These are phyloP conservation scores for Neostethus bicornis DNA, from an alignment of 2,797 vertebrate species.

Conservation along the genomic window DNA sequence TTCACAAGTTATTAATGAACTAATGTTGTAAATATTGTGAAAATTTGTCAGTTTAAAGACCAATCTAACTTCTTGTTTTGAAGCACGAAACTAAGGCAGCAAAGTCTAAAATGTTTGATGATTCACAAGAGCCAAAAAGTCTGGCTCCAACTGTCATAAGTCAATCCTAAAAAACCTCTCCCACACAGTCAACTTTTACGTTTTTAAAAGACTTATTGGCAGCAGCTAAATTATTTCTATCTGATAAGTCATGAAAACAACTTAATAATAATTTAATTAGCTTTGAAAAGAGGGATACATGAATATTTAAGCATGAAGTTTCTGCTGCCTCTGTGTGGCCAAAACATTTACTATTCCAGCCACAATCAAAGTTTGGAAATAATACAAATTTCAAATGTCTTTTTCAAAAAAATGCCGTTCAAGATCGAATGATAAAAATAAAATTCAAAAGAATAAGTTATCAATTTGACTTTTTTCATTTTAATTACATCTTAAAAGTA, in stretches of 20 bases:
- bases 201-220: not conserved
- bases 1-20: not conserved
- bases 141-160: not conserved
- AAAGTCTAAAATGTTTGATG: not conserved
- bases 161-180: not conserved
- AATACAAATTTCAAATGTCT: not conserved
- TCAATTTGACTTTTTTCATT: not conserved
- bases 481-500: not conserved
- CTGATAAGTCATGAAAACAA: not conserved
- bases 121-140: not conserved
- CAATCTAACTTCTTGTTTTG: not conserved
- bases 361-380: not conserved
- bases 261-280: not conserved
- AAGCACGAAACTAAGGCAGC: not conserved
- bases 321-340: conserved; percentile 13
- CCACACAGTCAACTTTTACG: not conserved
- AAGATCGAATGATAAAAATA: not conserved
- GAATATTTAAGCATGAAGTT: not conserved
- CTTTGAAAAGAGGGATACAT: not conserved
- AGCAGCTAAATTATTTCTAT: not conserved
- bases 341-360: not conserved
- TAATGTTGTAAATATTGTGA: not conserved
- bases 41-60: not conserved
- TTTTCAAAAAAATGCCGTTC: not conserved
- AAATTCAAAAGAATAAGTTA: not conserved